Conservation (phyloP, 2,888 invertebrate genomes). For the Elysia crispata region DNA sequence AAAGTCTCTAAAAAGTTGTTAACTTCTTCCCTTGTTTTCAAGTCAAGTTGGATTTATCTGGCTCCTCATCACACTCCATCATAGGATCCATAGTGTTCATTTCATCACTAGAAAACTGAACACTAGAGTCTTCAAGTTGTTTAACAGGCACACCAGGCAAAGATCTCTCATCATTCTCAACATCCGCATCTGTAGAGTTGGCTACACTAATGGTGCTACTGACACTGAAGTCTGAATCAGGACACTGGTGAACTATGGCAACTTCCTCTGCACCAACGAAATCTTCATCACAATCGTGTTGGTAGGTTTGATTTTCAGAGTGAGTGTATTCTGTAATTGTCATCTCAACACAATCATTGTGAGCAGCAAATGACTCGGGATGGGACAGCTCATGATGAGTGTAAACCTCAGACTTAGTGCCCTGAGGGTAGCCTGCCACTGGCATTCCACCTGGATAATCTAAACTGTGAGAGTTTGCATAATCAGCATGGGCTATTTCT, state of each 20-base stretch:
- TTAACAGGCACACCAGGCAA: no score
- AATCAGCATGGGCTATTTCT: slow-evolving; percentile 47
- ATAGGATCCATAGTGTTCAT: slow-evolving; percentile 58
- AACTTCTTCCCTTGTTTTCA: background rate
- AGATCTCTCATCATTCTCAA: background rate
- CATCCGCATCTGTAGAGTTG: background rate
- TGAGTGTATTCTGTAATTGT: slow-evolving; percentile 32
- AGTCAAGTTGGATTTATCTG: slow-evolving; percentile 39
- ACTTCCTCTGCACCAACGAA: slow-evolving; percentile 47
- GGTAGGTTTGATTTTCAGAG: slow-evolving; percentile 2
- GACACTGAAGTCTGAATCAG: background rate
- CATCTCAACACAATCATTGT: slow-evolving; percentile 20
- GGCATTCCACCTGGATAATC: slow-evolving; percentile 40
- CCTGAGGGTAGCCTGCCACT: slow-evolving; percentile 52
- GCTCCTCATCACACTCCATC: slow-evolving; percentile 61
- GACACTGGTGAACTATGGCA: background rate
- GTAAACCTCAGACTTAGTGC: slow-evolving; percentile 12
- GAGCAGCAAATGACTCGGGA: slow-evolving; percentile 20
- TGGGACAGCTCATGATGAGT: slow-evolving; percentile 18
- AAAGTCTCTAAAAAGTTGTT: background rate
- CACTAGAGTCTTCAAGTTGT: background rate
- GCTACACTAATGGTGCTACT: background rate
- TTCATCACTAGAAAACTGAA: background rate
- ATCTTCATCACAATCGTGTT: slow-evolving; percentile 19
- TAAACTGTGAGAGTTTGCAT: slow-evolving; percentile 42